Percentiles rank a stretch among this genome's conserved stretches.
Evolutionary conservation across 1,140 invertebrate genomes (phyloP).

Genomic region (Caenorhabditis remanei): DNA sequence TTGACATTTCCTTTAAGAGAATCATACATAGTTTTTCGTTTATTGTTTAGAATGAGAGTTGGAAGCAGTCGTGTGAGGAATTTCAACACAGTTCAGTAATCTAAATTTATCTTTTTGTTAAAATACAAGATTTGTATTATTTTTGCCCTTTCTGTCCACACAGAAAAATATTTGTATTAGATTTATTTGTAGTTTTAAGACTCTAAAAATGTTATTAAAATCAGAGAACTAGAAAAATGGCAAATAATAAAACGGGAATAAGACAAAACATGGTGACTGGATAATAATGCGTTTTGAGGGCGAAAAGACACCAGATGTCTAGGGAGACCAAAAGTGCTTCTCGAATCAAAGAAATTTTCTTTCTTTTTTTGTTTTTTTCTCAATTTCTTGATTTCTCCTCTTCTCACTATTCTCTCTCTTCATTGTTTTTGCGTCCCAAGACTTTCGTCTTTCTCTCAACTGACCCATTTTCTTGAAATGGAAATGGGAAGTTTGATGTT

Average conservation of each 20-base stretch:
- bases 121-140: no score
- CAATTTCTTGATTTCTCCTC: not conserved
- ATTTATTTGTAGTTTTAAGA: no score
- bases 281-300: conserved; percentile 37
- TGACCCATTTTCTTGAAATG: conserved; percentile 46
- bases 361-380: conserved; percentile 13
- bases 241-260: not conserved
- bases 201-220: no score
- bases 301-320: conserved; percentile 26
- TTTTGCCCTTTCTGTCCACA: no score
- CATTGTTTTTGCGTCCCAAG: conserved; percentile 5
- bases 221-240: no score
- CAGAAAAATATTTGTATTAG: no score
- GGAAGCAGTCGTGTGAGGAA: no score
- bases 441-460: not conserved
- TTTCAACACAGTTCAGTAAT: no score
- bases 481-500: conserved; percentile 28
- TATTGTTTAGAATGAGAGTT: no score
- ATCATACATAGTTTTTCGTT: no score
- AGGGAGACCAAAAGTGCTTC: conserved; percentile 26
- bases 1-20: no score
- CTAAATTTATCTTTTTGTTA: no score
- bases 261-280: not conserved
- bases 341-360: conserved; percentile 15
- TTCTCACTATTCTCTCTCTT: not conserved